Evolutionary conservation across 1,140 invertebrate genomes (phyloP), one percentile per base, ranked within the genome.

Genomic region (Tetranychus urticae): DNA sequence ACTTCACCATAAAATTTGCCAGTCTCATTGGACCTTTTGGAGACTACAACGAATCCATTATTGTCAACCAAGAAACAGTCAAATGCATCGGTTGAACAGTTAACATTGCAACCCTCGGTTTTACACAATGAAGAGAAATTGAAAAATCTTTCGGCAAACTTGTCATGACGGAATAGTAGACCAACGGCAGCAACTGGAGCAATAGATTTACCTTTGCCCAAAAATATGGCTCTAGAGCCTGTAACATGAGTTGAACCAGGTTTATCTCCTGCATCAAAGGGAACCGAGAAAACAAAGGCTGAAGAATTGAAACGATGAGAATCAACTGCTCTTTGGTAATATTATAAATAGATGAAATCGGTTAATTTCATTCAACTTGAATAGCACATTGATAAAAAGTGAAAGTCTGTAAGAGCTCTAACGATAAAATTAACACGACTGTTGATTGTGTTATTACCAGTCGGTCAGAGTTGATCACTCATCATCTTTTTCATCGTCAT

Each of bases 61-160:
- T 91, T 88, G 67, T 93, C 88, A 47, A 92, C 72, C 12, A 94
- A 82, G 70, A 88, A 92, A 70, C 88, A 92, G 67, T 92, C 86
- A 3, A 91, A 73, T 65, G 86, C 77, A 77, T 6, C 78, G 79
- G 33, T 80, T 81, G 68, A 50, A 61, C 59, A 68, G 58, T 61
- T 61, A 12, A 57, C n/a, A 31, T 64, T 42, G 33, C 58, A 64
- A 6, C 62, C 46, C 34, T 64, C 55, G 7, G 70, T 69, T 48
- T 4, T 36, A 36, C 58, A 64, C 23, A 60, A 45, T 39, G 61
- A 55, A 4, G 72, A 70, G 42, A 64, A 67, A 37, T 71, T 70
- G 59, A 71, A 68, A 62, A 71, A 70, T 52, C 59, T 58, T 12
- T 68, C 63, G 12, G 64, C 60, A 64, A 71, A 71, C 31, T 60